phyloP scores from a whole-genome alignment of 2,888 invertebrate genomes.

The Galerucella nymphaeae region DNA sequence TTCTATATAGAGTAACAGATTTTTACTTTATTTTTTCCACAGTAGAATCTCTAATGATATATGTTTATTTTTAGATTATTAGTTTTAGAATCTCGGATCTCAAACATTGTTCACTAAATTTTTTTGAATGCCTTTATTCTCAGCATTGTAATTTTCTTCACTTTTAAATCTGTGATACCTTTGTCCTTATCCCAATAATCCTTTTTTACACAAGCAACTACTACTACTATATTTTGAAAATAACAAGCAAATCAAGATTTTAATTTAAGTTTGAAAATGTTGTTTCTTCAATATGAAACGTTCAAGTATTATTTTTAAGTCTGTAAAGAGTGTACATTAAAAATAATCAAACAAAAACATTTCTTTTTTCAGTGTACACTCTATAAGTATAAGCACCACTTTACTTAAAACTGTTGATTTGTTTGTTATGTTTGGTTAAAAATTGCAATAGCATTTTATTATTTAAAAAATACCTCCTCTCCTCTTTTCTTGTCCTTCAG shows the following conservation, averaged over 20 bases:
- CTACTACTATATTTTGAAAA: background rate
- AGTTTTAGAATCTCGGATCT: conserved; percentile 57
- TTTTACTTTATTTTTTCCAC: conserved; percentile 39
- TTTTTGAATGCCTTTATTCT: conserved; percentile 46
- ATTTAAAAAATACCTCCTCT: conserved; percentile 12
- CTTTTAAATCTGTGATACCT: conserved; percentile 59
- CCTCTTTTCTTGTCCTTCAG: conserved; percentile 11
- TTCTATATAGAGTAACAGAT: conserved; percentile 38
- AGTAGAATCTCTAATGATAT: conserved; percentile 54
- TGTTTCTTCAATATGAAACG: background rate
- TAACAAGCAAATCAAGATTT: conserved; percentile 5
- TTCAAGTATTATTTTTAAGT: conserved; percentile 19
- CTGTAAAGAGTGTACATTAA: conserved; percentile 8
- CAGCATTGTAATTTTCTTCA: conserved; percentile 52
- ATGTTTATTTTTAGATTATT: conserved; percentile 49
- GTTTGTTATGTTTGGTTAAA: conserved; percentile 9
- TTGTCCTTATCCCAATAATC: conserved; percentile 30
- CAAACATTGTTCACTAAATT: conserved; percentile 53
- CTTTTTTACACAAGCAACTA: conserved; percentile 15
- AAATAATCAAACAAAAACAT: background rate
- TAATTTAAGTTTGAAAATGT: conserved; percentile 11
- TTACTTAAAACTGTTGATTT: conserved; percentile 10
- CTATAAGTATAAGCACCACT: conserved; percentile 7
- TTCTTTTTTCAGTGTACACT: conserved; percentile 4
- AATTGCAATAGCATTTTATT: conserved; percentile 5